These are phyloP conservation scores for Alligator sinensis DNA, from an alignment of 2,113 vertebrate genomes.

Conservation along the genomic window DNA sequence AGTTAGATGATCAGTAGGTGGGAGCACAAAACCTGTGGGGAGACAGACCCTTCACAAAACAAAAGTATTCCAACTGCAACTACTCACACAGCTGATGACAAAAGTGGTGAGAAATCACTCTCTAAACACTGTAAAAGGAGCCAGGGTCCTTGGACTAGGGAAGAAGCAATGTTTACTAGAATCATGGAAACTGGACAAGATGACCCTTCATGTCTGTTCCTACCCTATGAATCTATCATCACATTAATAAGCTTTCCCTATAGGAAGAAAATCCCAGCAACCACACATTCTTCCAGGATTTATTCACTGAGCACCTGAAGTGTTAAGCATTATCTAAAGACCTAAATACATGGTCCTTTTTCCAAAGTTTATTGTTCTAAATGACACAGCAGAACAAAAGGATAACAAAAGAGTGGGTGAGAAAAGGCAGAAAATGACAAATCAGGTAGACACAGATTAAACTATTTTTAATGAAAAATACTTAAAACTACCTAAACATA, in stretches of 20 bases:
- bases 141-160: background rate
- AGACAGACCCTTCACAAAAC: background rate
- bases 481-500: background rate
- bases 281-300: background rate
- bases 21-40: background rate
- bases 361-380: background rate
- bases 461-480: background rate
- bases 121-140: background rate
- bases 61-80: background rate
- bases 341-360: background rate
- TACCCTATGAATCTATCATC: background rate
- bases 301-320: background rate
- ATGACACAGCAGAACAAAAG: background rate
- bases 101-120: background rate
- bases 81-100: background rate
- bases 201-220: background rate
- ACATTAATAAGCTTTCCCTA: background rate
- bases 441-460: background rate
- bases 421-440: background rate
- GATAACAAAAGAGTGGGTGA: background rate
- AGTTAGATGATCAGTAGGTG: background rate
- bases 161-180: background rate
- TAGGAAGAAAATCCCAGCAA: background rate
- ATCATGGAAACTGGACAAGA: background rate
- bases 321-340: background rate